phyloP scores from a whole-genome alignment of 2,888 invertebrate genomes.

The Drosophila kambysellisi region DNA sequence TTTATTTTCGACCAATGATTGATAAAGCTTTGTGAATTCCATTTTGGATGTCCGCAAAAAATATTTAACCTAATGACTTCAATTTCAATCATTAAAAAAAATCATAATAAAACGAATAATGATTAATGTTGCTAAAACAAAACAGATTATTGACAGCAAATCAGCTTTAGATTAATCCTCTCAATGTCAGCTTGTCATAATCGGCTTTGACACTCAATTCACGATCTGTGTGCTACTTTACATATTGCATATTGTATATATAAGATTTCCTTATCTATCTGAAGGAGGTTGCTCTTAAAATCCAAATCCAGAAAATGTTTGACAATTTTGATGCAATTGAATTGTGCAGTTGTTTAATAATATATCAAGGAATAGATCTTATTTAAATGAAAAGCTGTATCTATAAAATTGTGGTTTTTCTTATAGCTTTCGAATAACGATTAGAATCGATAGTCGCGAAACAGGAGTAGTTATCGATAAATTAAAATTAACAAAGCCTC shows the following conservation, averaged over 20 bases:
- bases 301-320: no score
- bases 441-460: not conserved
- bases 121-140: not conserved
- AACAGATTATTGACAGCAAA: not conserved
- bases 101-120: not conserved
- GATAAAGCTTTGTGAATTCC: not conserved
- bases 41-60: no score
- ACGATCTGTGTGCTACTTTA: not conserved
- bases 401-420: not conserved
- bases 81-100: not conserved
- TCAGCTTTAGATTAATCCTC: not conserved
- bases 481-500: not conserved
- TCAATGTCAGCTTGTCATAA: not conserved
- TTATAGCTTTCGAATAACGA: not conserved
- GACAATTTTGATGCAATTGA: not conserved
- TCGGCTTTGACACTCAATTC: not conserved
- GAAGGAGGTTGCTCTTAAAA: not conserved
- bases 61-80: no score
- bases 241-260: not conserved
- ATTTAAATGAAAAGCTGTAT: not conserved
- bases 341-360: not conserved
- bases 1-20: not conserved
- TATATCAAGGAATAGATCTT: not conserved
- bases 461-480: not conserved
- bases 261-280: no score